phyloP scores from a whole-genome alignment of 2,888 invertebrate species.

The Zaprionus bogoriensis region DNA sequence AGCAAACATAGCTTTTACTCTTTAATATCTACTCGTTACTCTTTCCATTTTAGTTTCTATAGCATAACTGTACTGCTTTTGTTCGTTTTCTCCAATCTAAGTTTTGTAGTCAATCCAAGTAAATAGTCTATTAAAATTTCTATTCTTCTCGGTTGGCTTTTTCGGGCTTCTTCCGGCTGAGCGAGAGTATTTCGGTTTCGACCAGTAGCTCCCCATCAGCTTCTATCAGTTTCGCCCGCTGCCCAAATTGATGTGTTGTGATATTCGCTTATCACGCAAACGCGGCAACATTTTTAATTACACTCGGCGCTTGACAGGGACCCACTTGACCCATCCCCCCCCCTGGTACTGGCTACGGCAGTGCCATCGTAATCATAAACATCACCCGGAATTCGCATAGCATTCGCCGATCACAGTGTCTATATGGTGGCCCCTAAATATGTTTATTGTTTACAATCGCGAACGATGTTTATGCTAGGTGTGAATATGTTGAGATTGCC shows the following conservation, averaged over 20 bases:
- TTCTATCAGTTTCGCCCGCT: no score
- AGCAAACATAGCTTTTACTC: neutral
- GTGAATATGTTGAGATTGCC: conserved; percentile 6
- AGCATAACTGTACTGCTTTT: no score
- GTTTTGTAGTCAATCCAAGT: no score
- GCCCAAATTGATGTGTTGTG: neutral
- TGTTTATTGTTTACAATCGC: conserved; percentile 60
- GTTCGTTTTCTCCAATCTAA: no score
- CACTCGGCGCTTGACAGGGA: conserved; percentile 22
- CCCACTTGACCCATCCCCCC: conserved; percentile 16
- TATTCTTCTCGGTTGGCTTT: neutral
- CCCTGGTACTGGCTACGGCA: neutral
- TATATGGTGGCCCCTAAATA: conserved; percentile 55
- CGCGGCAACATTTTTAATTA: conserved; percentile 42
- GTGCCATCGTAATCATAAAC: neutral
- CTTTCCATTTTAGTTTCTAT: neutral
- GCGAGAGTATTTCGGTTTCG: conserved; percentile 5
- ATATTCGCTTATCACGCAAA: conserved; percentile 34
- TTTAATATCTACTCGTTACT: neutral
- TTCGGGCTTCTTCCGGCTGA: neutral
- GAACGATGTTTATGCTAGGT: conserved; percentile 20
- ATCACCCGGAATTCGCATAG: conserved; percentile 35
- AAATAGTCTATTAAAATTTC: no score
- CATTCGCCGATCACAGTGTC: conserved; percentile 40
- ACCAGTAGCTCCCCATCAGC: neutral